Evolutionary conservation across 2,113 vertebrate species (phyloP).

Genomic region (Malurus alboscapulatus): DNA sequence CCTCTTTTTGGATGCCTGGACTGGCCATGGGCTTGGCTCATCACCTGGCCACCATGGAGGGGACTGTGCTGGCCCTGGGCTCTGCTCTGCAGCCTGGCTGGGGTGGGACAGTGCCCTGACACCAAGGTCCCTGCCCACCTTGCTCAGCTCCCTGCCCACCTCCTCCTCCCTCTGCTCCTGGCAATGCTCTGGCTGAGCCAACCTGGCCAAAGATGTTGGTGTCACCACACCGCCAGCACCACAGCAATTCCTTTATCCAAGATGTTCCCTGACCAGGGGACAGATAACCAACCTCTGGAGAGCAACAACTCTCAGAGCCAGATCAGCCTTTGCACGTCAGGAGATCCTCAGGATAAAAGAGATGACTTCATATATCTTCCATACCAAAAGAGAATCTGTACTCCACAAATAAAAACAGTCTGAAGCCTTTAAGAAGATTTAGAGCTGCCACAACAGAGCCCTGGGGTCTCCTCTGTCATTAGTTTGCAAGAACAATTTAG

Average conservation of each 20-base stretch:
- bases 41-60: neutral
- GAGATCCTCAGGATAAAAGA: neutral
- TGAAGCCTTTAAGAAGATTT: slow-evolving; percentile 30
- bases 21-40: neutral
- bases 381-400: neutral
- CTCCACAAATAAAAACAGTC: slow-evolving; percentile 35
- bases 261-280: neutral
- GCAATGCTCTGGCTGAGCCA: neutral
- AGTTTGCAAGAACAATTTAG: slow-evolving; percentile 24
- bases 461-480: slow-evolving; percentile 2
- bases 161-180: neutral
- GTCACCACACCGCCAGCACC: fast-evolving
- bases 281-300: neutral
- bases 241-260: neutral
- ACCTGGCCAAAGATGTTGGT: fast-evolving
- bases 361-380: neutral
- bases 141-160: fast-evolving
- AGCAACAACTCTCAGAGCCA: neutral
- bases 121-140: fast-evolving
- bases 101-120: fast-evolving
- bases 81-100: neutral
- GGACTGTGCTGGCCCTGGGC: neutral
- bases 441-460: slow-evolving; percentile 10
- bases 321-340: neutral
- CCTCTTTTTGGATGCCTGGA: neutral